A percentile compares a stretch with the other conserved stretches of the same genome.
Evolutionary conservation across 2,797 vertebrate genomes (phyloP).

Genomic region (Karalla daura): DNA sequence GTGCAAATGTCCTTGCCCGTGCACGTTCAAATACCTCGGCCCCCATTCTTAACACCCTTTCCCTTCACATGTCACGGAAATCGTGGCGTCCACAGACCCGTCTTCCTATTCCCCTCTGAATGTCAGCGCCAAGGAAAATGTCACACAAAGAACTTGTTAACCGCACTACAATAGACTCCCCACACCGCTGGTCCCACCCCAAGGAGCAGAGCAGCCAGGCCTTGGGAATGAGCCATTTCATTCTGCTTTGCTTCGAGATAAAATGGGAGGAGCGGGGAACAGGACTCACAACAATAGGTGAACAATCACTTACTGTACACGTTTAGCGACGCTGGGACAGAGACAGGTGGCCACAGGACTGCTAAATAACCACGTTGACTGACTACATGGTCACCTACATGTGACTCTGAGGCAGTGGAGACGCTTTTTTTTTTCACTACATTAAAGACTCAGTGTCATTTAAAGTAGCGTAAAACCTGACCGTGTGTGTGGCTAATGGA

Average conservation of each 20-base stretch:
- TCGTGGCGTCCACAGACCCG: constrained; percentile 62
- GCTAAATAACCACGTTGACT: not conserved
- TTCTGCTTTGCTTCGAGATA: constrained; percentile 71
- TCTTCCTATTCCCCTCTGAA: constrained; percentile 80
- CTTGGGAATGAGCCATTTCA: constrained; percentile 64
- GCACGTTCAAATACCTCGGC: constrained; percentile 71
- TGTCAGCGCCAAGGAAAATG: constrained; percentile 80
- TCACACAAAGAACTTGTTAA: constrained; percentile 85
- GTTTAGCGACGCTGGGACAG: constrained; percentile 51
- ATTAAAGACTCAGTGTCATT: constrained; percentile 23
- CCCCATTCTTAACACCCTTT: constrained; percentile 79
- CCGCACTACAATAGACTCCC: constrained; percentile 78
- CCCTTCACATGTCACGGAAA: constrained; percentile 79
- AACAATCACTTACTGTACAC: constrained; percentile 77
- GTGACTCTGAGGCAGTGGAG: not conserved
- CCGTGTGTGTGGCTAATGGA: not conserved
- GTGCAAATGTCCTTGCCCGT: constrained; percentile 74
- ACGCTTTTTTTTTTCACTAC: not conserved
- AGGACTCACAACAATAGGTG: constrained; percentile 79
- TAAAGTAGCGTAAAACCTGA: not conserved
- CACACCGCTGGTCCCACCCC: constrained; percentile 68
- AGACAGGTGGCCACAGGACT: constrained; percentile 2
- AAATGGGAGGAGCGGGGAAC: constrained; percentile 70
- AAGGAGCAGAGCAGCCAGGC: constrained; percentile 67
- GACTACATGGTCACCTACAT: not conserved